Evolutionary conservation across 2,113 vertebrate genomes (phyloP).

Genomic region (Phoxinus phoxinus): DNA sequence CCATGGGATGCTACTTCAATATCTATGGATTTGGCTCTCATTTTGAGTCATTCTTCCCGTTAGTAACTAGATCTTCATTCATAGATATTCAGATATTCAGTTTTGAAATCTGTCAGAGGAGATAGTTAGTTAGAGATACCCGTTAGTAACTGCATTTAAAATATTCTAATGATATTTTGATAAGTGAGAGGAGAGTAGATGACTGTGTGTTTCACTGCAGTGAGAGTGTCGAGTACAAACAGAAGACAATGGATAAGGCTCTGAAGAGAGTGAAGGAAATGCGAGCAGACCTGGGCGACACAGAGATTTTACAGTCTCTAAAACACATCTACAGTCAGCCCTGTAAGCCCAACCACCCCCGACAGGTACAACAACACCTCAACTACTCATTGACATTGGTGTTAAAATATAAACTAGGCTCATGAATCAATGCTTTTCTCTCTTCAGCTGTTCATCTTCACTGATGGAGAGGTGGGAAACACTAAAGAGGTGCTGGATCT

Average conservation of each 20-base stretch:
- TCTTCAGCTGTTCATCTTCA: constrained; percentile 86
- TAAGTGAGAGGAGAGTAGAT: too few species aligned
- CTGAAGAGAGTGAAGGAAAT: constrained; percentile 71
- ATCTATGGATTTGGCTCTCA: constrained; percentile 82
- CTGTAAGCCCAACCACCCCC: constrained; percentile 62
- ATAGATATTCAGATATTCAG: background rate
- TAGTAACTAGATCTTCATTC: constrained; percentile 46
- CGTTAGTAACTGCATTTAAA: constrained; percentile 60
- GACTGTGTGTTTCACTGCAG: constrained; percentile 65
- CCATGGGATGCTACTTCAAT: constrained; percentile 87
- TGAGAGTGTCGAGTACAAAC: constrained; percentile 79
- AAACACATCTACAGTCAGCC: constrained; percentile 74
- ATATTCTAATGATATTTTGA: too few species aligned
- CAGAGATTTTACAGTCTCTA: constrained; percentile 80
- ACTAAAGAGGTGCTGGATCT: constrained; percentile 77
- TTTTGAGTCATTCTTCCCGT: constrained; percentile 76
- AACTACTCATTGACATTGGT: background rate
- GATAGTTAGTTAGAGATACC: too few species aligned
- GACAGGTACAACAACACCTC: constrained; percentile 75
- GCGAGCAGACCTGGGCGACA: constrained; percentile 76
- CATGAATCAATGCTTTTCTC: background rate
- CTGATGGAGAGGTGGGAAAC: constrained; percentile 83
- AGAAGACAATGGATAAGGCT: constrained; percentile 78
- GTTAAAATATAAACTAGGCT: too few species aligned
- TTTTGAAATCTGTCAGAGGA: background rate